These are phyloP conservation scores for Meta bourneti DNA, from an alignment of 2,888 invertebrate genomes.

Conservation along the genomic window DNA sequence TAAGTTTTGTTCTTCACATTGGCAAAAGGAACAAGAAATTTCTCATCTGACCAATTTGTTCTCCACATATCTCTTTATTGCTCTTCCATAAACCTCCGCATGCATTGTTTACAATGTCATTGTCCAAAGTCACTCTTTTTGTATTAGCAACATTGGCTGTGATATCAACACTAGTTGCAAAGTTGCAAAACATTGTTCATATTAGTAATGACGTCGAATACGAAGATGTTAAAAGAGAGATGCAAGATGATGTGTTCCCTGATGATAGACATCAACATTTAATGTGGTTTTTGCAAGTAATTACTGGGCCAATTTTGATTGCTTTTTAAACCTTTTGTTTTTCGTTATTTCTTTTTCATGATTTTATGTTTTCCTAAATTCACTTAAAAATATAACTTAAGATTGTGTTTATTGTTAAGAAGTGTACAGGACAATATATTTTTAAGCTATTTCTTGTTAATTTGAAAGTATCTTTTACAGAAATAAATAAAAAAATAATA, in stretches of 20 bases:
- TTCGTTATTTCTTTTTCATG: background rate
- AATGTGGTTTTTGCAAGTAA: conserved; percentile 90
- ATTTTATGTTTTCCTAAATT: background rate
- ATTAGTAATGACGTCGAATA: conserved; percentile 67
- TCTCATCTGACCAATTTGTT: conserved; percentile 4
- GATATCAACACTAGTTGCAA: conserved; percentile 72
- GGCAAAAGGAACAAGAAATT: background rate
- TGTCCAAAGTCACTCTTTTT: conserved; percentile 74
- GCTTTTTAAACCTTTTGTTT: background rate
- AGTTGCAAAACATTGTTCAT: conserved; percentile 72
- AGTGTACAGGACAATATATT: no score
- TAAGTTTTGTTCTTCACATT: background rate
- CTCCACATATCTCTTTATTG: conserved; percentile 16
- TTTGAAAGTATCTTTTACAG: no score
- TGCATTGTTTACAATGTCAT: conserved; percentile 51
- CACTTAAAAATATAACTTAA: background rate
- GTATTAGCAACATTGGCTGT: conserved; percentile 69
- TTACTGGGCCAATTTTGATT: conserved; percentile 34
- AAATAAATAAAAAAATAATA: no score
- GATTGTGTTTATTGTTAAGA: no score
- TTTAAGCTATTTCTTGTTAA: no score
- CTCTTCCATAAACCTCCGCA: background rate
- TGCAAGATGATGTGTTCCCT: conserved; percentile 63
- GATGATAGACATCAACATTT: conserved; percentile 80
- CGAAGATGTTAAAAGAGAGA: conserved; percentile 54